Conservation (phyloP, 2,888 invertebrate genomes). For the Apodemia duryi region DNA sequence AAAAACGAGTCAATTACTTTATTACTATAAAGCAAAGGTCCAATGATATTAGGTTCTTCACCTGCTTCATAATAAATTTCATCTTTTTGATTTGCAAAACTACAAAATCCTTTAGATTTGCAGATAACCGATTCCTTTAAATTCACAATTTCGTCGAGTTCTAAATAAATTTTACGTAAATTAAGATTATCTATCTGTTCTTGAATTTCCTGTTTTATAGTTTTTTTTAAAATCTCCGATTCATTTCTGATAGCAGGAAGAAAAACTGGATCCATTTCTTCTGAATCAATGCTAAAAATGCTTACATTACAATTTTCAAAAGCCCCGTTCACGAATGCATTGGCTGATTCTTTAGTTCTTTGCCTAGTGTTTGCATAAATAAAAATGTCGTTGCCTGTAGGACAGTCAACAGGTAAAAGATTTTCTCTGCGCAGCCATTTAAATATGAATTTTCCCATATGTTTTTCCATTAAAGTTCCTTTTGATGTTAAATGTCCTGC, state of each 20-base stretch:
- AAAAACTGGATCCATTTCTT: conserved; percentile 39
- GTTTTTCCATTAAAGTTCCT: conserved; percentile 52
- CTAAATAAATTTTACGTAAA: conserved; percentile 39
- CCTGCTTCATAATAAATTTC: conserved; percentile 41
- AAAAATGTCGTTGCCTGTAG: conserved; percentile 38
- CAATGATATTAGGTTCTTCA: conserved; percentile 47
- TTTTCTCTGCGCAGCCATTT: conserved; percentile 46
- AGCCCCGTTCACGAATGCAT: conserved; percentile 47
- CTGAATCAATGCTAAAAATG: conserved; percentile 39
- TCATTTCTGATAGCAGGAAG: too few relatives aligned
- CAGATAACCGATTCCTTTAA: conserved; percentile 48
- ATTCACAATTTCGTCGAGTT: conserved; percentile 48
- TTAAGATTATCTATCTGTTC: conserved; percentile 39
- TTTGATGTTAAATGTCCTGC: conserved; percentile 51
- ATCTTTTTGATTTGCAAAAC: conserved; percentile 40
- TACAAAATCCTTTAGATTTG: conserved; percentile 42
- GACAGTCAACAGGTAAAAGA: conserved; percentile 44
- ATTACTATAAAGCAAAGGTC: conserved; percentile 47
- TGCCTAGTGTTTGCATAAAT: conserved; percentile 54
- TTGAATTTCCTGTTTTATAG: conserved; percentile 39
- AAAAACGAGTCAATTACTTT: conserved; percentile 51
- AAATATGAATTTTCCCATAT: conserved; percentile 52
- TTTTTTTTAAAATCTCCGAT: conserved; percentile 18
- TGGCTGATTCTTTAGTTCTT: conserved; percentile 52
- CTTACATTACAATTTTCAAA: conserved; percentile 49